Evolutionary conservation across 2,797 vertebrate genomes (phyloP).

Genomic region (Xiphorhynchus erythropygius): DNA sequence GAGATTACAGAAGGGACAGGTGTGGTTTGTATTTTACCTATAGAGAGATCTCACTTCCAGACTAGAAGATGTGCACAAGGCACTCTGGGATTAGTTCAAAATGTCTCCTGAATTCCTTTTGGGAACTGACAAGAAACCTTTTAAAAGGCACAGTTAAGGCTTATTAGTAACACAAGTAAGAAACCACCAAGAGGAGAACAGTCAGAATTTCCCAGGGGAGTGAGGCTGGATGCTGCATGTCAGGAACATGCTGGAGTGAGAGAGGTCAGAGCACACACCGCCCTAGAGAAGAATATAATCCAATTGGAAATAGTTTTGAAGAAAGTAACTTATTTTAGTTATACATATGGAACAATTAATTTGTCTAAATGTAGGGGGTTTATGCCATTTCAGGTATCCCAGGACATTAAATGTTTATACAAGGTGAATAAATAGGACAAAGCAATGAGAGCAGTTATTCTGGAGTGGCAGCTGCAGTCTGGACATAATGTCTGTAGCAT

Average conservation of each 20-base stretch:
- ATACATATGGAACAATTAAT: neutral
- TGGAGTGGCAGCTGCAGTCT: neutral
- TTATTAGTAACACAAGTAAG: neutral
- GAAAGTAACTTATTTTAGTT: neutral
- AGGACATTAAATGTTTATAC: neutral
- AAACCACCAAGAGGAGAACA: neutral
- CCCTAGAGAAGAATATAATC: fast-evolving
- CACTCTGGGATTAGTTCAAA: neutral
- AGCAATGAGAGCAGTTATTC: neutral
- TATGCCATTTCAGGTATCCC: neutral
- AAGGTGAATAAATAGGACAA: neutral
- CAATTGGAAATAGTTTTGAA: neutral
- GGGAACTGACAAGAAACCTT: neutral
- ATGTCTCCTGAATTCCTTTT: neutral
- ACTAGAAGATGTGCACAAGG: neutral
- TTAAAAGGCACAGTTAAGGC: neutral
- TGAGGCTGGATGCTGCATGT: neutral
- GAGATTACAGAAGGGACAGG: neutral
- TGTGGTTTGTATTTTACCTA: neutral
- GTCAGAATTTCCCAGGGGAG: neutral
- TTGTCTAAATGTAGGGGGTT: neutral
- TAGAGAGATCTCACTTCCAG: neutral
- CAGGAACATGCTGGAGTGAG: neutral
- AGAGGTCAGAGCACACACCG: neutral
- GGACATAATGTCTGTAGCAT: neutral